These are phyloP conservation scores for Dipodomys ordii DNA, from an alignment of 2,113 vertebrate species.

Conservation along the genomic window DNA sequence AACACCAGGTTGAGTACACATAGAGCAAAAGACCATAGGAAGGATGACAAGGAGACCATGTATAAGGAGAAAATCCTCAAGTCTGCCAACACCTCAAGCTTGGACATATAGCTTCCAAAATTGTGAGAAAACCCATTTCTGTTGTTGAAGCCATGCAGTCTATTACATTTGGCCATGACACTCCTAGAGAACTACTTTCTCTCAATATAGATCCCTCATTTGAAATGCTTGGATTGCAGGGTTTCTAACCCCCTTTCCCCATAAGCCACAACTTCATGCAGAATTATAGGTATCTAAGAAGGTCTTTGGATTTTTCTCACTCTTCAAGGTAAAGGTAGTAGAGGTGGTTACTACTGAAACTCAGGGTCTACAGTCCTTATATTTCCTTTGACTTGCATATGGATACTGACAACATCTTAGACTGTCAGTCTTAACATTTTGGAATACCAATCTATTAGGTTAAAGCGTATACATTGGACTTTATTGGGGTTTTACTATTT, in stretches of 20 bases:
- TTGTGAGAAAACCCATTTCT: neutral
- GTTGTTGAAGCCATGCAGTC: neutral
- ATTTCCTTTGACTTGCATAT: neutral
- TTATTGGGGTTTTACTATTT: neutral
- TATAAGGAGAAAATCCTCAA: neutral
- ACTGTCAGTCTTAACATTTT: neutral
- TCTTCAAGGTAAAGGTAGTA: neutral
- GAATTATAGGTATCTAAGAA: neutral
- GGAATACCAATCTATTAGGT: neutral
- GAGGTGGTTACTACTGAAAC: neutral
- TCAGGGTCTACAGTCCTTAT: neutral
- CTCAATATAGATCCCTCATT: neutral
- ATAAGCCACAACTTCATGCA: neutral
- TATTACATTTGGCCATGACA: neutral
- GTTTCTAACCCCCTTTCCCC: neutral
- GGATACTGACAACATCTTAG: neutral
- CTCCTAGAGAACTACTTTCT: neutral
- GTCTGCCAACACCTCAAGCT: neutral
- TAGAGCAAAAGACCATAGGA: too few species aligned
- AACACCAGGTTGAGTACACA: neutral
- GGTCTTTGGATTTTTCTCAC: neutral
- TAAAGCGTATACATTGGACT: neutral
- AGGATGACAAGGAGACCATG: neutral
- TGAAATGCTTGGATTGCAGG: neutral
- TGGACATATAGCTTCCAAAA: neutral